phyloP scores from a whole-genome alignment of 2,113 vertebrate species.

The Cromileptes altivelis region DNA sequence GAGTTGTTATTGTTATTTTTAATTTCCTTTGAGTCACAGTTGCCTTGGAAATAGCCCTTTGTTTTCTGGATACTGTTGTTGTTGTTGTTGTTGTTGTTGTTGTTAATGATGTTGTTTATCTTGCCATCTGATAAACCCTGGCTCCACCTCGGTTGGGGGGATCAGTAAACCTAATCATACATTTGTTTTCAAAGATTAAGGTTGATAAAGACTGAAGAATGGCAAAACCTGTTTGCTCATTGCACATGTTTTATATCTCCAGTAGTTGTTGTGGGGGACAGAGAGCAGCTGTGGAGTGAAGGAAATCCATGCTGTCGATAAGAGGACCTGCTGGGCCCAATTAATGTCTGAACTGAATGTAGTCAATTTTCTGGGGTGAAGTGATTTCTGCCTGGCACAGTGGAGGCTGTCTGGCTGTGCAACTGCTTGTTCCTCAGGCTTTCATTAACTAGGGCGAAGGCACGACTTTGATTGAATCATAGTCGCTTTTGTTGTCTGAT shows the following conservation, averaged over 20 bases:
- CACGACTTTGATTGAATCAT: conserved; percentile 22
- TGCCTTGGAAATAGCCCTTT: conserved; percentile 82
- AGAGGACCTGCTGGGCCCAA: conserved; percentile 46
- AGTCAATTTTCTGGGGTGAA: conserved; percentile 17
- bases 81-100: conserved; percentile 38
- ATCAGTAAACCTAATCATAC: conserved; percentile 78
- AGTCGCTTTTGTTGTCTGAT: neutral
- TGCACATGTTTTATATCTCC: conserved; percentile 57
- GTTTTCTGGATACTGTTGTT: conserved; percentile 64
- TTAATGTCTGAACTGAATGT: conserved; percentile 55
- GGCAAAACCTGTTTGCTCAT: conserved; percentile 59
- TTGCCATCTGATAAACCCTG: conserved; percentile 65
- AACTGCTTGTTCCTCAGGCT: neutral
- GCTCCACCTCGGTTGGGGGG: conserved; percentile 28
- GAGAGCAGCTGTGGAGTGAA: neutral
- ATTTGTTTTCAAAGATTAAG: conserved; percentile 84
- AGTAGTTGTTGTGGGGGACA: neutral
- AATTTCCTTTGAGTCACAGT: conserved; percentile 83
- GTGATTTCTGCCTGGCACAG: conserved; percentile 6
- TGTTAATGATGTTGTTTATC: conserved; percentile 53
- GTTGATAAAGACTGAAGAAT: conserved; percentile 63
- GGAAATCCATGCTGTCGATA: conserved; percentile 40
- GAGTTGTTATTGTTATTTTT: conserved; percentile 20
- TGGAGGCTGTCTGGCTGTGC: conserved; percentile 28
- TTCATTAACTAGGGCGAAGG: conserved; percentile 1